phyloP scores from a whole-genome alignment of 2,888 invertebrate species.

The Cordilura impudica region DNA sequence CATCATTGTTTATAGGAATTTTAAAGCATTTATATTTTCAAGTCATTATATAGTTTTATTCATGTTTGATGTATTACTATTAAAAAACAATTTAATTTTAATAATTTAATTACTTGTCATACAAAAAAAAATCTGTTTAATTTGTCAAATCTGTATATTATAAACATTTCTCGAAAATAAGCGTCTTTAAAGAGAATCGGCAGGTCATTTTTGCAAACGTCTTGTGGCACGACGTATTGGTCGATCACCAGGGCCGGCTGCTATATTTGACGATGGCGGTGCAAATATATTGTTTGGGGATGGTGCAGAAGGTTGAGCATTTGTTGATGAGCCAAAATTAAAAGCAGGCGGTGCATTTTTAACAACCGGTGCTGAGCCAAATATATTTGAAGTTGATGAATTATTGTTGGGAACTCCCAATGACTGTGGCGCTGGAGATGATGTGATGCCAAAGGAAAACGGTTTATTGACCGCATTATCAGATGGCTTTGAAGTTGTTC shows the following conservation, averaged over 20 bases:
- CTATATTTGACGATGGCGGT: constrained; percentile 52
- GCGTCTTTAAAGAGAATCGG: constrained; percentile 34
- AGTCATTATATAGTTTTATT: too few species aligned
- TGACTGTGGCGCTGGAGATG: constrained; percentile 4
- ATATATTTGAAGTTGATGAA: constrained; percentile 54
- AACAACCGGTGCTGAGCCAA: constrained; percentile 58
- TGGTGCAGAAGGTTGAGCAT: constrained; percentile 31
- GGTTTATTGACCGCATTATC: constrained; percentile 61
- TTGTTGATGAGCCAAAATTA: constrained; percentile 62
- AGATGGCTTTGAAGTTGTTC: constrained; percentile 30
- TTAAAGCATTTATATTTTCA: too few species aligned
- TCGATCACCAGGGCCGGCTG: constrained; percentile 63
- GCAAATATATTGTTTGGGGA: constrained; percentile 68
- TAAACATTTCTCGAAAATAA: too few species aligned
- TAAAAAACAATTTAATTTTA: too few species aligned
- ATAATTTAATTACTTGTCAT: too few species aligned
- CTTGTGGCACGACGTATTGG: constrained; percentile 72
- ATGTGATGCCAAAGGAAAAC: constrained; percentile 65
- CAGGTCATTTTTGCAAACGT: constrained; percentile 69
- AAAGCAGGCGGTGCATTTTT: constrained; percentile 60
- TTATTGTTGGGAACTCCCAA: not conserved
- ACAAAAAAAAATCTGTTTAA: too few species aligned
- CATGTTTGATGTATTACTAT: too few species aligned
- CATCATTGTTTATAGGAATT: too few species aligned
- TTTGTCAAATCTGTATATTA: too few species aligned